These are phyloP conservation scores for Alces alces DNA, from an alignment of 2,113 vertebrate species.

Conservation along the genomic window DNA sequence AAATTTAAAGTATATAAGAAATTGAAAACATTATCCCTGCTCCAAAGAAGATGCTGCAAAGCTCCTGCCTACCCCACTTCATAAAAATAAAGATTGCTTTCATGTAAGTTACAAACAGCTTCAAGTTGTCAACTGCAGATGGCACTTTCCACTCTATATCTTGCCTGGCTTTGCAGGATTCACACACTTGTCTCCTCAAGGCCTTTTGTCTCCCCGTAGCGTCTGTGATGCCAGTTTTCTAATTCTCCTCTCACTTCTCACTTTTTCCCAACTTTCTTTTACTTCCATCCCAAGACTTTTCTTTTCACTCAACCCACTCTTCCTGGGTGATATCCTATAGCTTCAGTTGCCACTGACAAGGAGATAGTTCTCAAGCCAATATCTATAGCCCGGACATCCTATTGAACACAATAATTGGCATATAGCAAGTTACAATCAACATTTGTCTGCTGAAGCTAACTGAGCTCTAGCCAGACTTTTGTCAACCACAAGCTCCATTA, in stretches of 20 bases:
- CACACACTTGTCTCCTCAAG: rapidly evolving
- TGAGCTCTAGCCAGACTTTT: not conserved
- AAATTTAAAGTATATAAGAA: not conserved
- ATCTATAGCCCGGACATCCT: not conserved
- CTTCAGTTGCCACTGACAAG: not conserved
- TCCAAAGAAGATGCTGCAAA: not conserved
- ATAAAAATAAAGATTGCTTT: not conserved
- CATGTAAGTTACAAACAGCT: not conserved
- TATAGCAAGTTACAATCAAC: not conserved
- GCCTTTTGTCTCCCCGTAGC: not conserved
- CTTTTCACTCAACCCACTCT: not conserved
- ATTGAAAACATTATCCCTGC: not conserved
- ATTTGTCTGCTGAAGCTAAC: not conserved
- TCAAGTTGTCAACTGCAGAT: not conserved
- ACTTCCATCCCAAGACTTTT: not conserved
- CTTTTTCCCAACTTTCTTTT: not conserved
- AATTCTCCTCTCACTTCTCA: not conserved
- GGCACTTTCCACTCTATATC: not conserved
- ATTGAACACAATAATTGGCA: not conserved
- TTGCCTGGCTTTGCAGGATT: not conserved
- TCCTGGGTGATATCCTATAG: not conserved
- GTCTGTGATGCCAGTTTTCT: not conserved
- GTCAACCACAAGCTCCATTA: not conserved
- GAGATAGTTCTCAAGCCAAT: not conserved
- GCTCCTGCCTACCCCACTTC: not conserved